phyloP scores from a whole-genome alignment of 2,113 vertebrate genomes.

The Oxyura jamaicensis region DNA sequence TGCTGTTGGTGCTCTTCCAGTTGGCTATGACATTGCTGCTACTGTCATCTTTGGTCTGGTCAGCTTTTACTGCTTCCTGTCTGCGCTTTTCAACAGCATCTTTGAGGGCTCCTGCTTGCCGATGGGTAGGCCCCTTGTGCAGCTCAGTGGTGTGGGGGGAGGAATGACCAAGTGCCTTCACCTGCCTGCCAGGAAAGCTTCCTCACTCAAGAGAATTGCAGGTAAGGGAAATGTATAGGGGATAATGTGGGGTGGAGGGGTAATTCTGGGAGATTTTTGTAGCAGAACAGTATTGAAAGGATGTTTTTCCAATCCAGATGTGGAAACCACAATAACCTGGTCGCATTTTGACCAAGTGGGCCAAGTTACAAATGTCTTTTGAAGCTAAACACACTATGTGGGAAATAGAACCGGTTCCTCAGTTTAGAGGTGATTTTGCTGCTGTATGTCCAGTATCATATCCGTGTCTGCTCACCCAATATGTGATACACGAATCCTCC shows the following conservation, averaged over 20 bases:
- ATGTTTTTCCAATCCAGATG: not conserved
- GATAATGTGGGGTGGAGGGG: not conserved
- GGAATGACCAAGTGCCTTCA: slow-evolving; percentile 79
- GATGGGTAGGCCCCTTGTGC: slow-evolving; percentile 80
- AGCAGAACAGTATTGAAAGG: not conserved
- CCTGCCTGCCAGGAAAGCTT: slow-evolving; percentile 81
- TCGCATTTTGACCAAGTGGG: not conserved
- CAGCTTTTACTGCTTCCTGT: slow-evolving; percentile 90
- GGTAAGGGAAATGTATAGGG: slow-evolving; percentile 66
- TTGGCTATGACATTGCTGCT: slow-evolving; percentile 84
- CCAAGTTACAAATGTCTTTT: not conserved
- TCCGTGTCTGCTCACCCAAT: not conserved
- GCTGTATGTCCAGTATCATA: not conserved
- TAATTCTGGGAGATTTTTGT: not conserved
- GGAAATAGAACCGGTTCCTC: not conserved
- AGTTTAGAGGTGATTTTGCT: not conserved
- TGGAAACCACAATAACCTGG: not conserved
- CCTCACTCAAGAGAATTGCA: slow-evolving; percentile 87
- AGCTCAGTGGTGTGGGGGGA: slow-evolving; percentile 75
- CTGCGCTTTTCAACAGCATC: slow-evolving; percentile 79
- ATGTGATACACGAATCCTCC: not conserved
- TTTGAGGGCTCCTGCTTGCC: slow-evolving; percentile 83
- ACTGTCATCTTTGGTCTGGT: slow-evolving; percentile 86
- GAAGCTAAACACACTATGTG: not conserved
- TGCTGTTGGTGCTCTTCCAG: slow-evolving; percentile 75